Evolutionary conservation across 2,888 invertebrate species (phyloP).

Genomic region (Chrysomela aeneicollis): DNA sequence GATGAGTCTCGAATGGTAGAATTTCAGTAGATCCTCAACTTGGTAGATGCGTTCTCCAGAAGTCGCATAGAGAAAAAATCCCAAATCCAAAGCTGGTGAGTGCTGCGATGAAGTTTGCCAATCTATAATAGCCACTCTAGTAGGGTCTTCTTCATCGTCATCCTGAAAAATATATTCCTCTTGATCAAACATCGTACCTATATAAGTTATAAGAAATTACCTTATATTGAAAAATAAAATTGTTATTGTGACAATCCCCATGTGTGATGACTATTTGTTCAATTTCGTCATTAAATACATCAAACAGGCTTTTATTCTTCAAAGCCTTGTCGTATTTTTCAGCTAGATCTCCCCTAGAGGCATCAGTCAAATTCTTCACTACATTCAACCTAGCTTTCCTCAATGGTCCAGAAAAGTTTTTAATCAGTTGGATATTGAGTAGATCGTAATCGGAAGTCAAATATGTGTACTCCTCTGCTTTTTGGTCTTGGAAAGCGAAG

Average conservation of each 20-base stretch:
- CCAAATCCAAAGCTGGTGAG: slow-evolving; percentile 24
- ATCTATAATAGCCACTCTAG: slow-evolving; percentile 20
- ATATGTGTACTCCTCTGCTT: slow-evolving; percentile 19
- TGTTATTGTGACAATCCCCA: slow-evolving; percentile 42
- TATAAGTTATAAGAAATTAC: too few species aligned
- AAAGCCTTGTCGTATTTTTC: slow-evolving; percentile 5
- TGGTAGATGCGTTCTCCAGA: slow-evolving; percentile 6
- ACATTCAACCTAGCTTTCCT: background rate
- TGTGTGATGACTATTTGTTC: slow-evolving; percentile 37
- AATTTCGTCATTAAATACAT: slow-evolving; percentile 15
- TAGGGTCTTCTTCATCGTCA: slow-evolving; percentile 3
- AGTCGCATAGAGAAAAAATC: slow-evolving; percentile 20
- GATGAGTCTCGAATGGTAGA: slow-evolving; percentile 11
- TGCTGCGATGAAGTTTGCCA: slow-evolving; percentile 21
- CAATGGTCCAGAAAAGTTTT: background rate
- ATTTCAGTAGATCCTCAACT: slow-evolving; percentile 15
- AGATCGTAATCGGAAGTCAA: background rate
- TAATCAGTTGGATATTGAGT: background rate
- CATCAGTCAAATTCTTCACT: background rate
- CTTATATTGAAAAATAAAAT: slow-evolving; percentile 42
- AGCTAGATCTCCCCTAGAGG: background rate
- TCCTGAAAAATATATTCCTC: too few species aligned
- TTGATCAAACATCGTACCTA: too few species aligned
- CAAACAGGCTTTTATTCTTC: slow-evolving; percentile 19
- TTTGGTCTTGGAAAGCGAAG: slow-evolving; percentile 30